Percentiles rank a stretch among this genome's conserved stretches.
phyloP scores from a whole-genome alignment of 2,797 vertebrate species.

The Sebastes vulpes region DNA sequence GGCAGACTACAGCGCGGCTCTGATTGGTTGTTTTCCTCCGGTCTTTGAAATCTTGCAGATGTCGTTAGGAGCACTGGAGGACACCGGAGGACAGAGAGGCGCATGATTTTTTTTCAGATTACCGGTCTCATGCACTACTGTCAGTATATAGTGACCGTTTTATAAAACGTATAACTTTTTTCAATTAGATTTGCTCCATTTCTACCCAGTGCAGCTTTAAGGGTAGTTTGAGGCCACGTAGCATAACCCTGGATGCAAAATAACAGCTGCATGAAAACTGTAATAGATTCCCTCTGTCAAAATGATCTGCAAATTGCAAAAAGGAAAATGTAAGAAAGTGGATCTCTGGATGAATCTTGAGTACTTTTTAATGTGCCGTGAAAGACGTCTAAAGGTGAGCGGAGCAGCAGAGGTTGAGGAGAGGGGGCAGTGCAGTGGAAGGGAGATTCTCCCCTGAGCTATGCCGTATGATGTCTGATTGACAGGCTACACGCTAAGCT shows the following conservation, averaged over 20 bases:
- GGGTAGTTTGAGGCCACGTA: background rate
- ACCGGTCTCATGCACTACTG: too few relatives aligned
- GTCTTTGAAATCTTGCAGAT: too few relatives aligned
- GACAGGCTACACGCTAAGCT: slow-evolving; percentile 80
- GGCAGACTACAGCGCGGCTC: too few relatives aligned
- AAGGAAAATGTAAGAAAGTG: background rate
- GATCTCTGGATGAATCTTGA: slow-evolving; percentile 18
- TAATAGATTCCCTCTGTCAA: slow-evolving; percentile 15
- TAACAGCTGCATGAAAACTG: slow-evolving; percentile 5
- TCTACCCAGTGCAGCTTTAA: background rate
- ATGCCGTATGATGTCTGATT: slow-evolving; percentile 72
- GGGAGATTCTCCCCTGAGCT: slow-evolving; percentile 62
- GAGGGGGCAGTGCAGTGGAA: slow-evolving; percentile 32
- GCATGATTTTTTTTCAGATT: too few relatives aligned
- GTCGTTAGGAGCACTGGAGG: fast-evolving
- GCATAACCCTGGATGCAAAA: background rate
- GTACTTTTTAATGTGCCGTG: slow-evolving; percentile 14
- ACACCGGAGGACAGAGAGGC: too few relatives aligned
- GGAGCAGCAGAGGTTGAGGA: slow-evolving; percentile 40
- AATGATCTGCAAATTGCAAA: slow-evolving; percentile 16
- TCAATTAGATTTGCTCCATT: too few relatives aligned
- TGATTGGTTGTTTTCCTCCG: too few relatives aligned
- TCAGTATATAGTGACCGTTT: too few relatives aligned
- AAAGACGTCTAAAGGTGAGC: slow-evolving; percentile 46
- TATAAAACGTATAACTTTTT: too few relatives aligned